Conservation (phyloP, 2,888 invertebrate genomes). For the Torymus texanus region DNA sequence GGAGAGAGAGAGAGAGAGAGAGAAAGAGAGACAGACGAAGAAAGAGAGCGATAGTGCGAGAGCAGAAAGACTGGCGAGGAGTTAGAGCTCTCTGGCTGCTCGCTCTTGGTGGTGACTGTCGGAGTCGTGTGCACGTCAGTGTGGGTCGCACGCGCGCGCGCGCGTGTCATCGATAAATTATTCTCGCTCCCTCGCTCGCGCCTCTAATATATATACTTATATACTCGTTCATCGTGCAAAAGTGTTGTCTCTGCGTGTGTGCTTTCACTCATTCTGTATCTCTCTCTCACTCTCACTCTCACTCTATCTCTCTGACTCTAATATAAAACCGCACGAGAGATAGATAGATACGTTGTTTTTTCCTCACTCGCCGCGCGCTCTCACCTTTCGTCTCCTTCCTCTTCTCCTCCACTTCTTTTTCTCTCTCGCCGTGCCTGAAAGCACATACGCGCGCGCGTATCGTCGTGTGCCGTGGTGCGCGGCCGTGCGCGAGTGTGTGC, state of each 20-base stretch:
- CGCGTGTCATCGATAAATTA: constrained; percentile 44
- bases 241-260: too few relatives aligned
- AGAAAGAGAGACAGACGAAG: too few relatives aligned
- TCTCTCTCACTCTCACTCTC: too few relatives aligned
- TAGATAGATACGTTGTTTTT: too few relatives aligned
- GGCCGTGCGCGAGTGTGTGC: neutral
- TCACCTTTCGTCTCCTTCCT: neutral
- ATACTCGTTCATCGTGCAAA: too few relatives aligned
- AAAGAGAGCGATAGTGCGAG: too few relatives aligned
- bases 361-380: neutral
- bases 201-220: neutral
- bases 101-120: constrained; percentile 2
- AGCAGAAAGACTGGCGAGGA: neutral
- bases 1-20: too few relatives aligned
- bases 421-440: neutral
- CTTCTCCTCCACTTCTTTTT: neutral
- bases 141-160: constrained; percentile 43
- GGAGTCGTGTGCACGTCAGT: constrained; percentile 1
- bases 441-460: neutral
- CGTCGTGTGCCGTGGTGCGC: constrained; percentile 6
- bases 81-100: neutral
- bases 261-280: too few relatives aligned
- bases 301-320: too few relatives aligned
- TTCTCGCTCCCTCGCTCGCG: neutral
- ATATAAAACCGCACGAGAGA: too few relatives aligned